Percentiles rank a stretch among this genome's conserved stretches.
phyloP scores from a whole-genome alignment of 2,797 vertebrate species.

The Synaphobranchus kaupii region DNA sequence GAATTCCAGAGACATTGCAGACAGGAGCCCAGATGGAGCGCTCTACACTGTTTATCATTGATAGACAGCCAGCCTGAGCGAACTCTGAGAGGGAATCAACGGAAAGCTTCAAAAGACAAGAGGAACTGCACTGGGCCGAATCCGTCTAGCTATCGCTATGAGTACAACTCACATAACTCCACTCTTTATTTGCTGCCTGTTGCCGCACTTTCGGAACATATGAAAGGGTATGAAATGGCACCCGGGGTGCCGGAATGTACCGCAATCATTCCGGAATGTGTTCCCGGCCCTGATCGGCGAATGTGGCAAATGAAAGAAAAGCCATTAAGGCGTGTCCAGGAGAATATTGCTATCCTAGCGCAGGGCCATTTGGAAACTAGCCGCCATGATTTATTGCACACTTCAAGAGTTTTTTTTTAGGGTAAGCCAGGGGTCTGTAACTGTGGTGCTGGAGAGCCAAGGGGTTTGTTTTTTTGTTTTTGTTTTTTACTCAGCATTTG shows the following conservation, averaged over 20 bases:
- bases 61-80: not conserved
- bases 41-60: not conserved
- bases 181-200: not conserved
- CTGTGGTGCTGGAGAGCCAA: not conserved
- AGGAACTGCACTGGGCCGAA: not conserved
- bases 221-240: not conserved
- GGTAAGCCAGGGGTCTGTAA: not conserved
- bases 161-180: too few species aligned
- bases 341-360: not conserved
- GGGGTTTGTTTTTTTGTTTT: not conserved
- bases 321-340: not conserved
- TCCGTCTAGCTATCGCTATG: not conserved
- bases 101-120: not conserved
- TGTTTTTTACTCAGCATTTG: too few species aligned
- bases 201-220: not conserved
- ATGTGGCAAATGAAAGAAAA: not conserved
- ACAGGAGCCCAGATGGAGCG: conserved; percentile 14
- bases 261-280: not conserved
- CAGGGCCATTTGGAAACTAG: not conserved
- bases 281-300: not conserved
- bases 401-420: not conserved
- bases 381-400: not conserved
- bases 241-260: not conserved
- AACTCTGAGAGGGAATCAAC: not conserved
- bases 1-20: not conserved